Conservation (phyloP, 2,797 vertebrate genomes). For the Ceryle rudis region DNA sequence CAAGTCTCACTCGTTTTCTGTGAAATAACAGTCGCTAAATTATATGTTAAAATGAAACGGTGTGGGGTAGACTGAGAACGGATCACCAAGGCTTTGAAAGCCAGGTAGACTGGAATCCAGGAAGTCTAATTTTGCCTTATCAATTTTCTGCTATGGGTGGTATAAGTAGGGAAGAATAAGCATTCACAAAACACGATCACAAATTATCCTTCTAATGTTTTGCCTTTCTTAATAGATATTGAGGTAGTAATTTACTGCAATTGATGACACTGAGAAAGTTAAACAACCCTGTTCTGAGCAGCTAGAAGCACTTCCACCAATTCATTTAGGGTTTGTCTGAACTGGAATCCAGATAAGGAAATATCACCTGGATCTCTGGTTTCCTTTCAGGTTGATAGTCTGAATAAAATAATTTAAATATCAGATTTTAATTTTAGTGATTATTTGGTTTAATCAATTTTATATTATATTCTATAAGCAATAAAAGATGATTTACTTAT, state of each 20-base stretch:
- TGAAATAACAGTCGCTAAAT: no score
- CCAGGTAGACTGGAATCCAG: not conserved
- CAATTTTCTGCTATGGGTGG: not conserved
- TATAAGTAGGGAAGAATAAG: not conserved
- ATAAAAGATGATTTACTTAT: not conserved
- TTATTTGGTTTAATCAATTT: not conserved
- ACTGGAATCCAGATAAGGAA: not conserved
- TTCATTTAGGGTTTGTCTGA: not conserved
- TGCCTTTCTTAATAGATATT: not conserved
- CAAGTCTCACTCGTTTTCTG: no score
- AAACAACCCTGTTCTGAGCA: not conserved
- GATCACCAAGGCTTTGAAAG: not conserved
- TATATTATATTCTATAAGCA: not conserved
- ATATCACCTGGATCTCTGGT: not conserved
- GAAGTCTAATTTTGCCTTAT: not conserved
- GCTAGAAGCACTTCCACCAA: not conserved
- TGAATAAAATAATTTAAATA: not conserved
- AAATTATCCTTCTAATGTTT: not conserved
- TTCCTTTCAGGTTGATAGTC: not conserved
- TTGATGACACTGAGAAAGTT: not conserved
- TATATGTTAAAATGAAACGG: no score
- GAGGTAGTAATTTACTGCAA: not conserved
- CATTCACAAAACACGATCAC: not conserved
- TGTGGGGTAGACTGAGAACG: no score
- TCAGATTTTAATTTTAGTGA: not conserved